Evolutionary conservation across 2,113 vertebrate genomes (phyloP), one percentile per base, ranked within the genome.

Genomic region (Oreochromis niloticus): DNA sequence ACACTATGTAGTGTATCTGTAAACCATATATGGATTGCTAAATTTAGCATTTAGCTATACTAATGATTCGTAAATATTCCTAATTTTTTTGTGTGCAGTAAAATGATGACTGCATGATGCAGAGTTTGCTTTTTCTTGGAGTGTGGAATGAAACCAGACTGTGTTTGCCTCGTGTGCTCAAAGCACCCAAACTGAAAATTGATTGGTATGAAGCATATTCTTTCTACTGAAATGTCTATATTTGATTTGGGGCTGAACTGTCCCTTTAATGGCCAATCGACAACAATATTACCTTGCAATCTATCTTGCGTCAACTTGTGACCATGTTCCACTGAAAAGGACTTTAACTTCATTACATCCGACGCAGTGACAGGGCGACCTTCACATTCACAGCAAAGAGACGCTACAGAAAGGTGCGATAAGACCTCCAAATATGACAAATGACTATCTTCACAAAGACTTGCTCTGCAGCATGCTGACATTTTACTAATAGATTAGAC

Each of bases 401-500:
- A 83, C 3, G 43, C 86, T 61, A 52, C 84, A 71, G 17, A 39
- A 78, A 86, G 48, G 86, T 73, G 79, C 32, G 78, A 91, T 73
- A 82, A 84, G 73, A 59, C 34, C 82, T 66, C 27, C 30, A 73
- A 71, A 87, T 52, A 87, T 93, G 92, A 93, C 83, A 89, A 90
- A 92, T 54, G 50, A 54, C 79, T 78, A 79, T 84, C 80, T 75
- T 66, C 81, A 27, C 80, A 34, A 48, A 50, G 32, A 59, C 61
- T 41, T 39, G 57, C 73, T 84, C 82, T 19, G 59, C 89, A 71
- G 78, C 75, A 30, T 22, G 71, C 34, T 95, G 88, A 88, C 92
- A 93, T 95, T 93, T 95, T 73, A 83, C 85, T 88, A 88, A 93
- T 86, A 68, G 80, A 83, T 82, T 80, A 68, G 55, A 83, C 27